Evolutionary conservation across 2,888 invertebrate genomes (phyloP), one percentile per base, ranked within the genome.

Genomic region (Brachypalpus laphriformis): DNA sequence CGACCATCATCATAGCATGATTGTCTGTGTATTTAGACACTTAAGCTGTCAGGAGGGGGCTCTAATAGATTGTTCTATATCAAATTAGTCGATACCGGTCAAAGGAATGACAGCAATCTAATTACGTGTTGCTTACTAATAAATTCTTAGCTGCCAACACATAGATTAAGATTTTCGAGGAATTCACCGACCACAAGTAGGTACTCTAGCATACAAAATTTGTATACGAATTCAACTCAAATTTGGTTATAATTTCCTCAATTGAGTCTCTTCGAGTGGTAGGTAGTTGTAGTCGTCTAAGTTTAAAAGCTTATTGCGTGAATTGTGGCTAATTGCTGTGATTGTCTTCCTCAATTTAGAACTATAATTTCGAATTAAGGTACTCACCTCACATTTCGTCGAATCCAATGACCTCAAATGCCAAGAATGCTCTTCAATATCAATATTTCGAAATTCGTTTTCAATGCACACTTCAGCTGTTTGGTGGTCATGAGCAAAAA

Each of bases 351-450:
- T 75, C 34, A 63, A 57, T 54, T 76, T 51, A 16, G 42, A 22
- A 25, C 22, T 37, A 37, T 11, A 9, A 51, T 51, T 59, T 25
- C 25, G 42, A 78, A 63, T 56, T 54, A 31, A 70, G 20, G 25
- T 56, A 28, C 56, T 47, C 49, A 45, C 49, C 14, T n/a, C 18
- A 51, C 25, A 31, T 16, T 40, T 56, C 14, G 1, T 56, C 31
- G 9, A 59, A 51, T 42, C 51, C 66, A 75, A 81, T 56, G 77
- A 82, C 82, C 82, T 82, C 61, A 82, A 66, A 56, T 25, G 31
- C 61, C 66, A 63, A 77, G 51, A 66, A 82, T 54, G 14, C 59
- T 82, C 72, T 78, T 77, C 77, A 82, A 61, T 77, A 82, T 66
- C 65, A 66, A 66, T 47, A 70, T 80, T 80, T 80, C 59, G 49